These are phyloP conservation scores for Pangasius sanitwongsei DNA, from an alignment of 2,797 vertebrate genomes.

Conservation along the genomic window DNA sequence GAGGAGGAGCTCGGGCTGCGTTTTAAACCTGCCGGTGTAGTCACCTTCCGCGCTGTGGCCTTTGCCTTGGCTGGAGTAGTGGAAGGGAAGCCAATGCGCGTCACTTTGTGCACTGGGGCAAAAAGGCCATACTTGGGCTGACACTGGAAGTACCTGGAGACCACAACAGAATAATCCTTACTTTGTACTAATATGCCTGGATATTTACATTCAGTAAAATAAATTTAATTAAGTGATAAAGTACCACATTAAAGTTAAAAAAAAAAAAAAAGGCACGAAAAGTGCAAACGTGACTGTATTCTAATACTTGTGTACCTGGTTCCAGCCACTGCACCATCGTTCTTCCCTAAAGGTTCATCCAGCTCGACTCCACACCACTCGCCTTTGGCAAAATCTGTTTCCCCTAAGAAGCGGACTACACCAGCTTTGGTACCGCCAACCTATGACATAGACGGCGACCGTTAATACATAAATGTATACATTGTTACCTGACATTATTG, in stretches of 20 bases:
- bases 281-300: neutral
- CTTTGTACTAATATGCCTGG: neutral
- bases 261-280: too few species aligned
- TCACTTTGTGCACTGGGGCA: constrained; percentile 97
- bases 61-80: constrained; percentile 97
- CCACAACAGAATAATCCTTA: neutral
- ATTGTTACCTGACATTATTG: neutral
- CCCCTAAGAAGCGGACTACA: constrained; percentile 93
- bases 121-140: constrained; percentile 96
- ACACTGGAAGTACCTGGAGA: constrained; percentile 93
- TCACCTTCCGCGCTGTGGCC: constrained; percentile 82
- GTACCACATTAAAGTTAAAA: too few species aligned
- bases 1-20: constrained; percentile 96
- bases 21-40: constrained; percentile 83
- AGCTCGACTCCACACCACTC: constrained; percentile 98
- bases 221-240: too few species aligned
- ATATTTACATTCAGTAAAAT: neutral
- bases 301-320: constrained; percentile 80
- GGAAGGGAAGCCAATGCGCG: constrained; percentile 95
- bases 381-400: constrained; percentile 97
- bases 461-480: neutral
- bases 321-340: constrained; percentile 96
- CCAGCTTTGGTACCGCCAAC: constrained; percentile 98
- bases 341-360: constrained; percentile 96
- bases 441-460: constrained; percentile 67